Base-by-base conservation (phyloP, 2,888 invertebrate species). In the Phorcus lineatus region DNA sequence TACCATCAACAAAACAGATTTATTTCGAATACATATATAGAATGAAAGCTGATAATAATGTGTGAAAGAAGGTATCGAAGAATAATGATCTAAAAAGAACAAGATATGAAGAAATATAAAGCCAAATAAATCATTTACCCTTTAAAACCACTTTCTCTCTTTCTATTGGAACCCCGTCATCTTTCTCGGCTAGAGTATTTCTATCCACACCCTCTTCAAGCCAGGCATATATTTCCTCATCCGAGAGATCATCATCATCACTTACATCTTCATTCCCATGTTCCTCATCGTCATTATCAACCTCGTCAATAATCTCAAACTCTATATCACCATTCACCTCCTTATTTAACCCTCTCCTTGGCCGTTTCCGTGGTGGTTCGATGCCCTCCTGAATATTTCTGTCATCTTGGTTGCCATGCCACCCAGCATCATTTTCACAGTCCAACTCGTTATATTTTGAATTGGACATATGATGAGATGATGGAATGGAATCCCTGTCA, bases 381-480 rank as follows among this genome's bases (percentile, higher is more conserved):
- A n/a, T 22, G 1, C 31, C 76, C 22, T 53, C 75, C 2, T 11
- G 24, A 19, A 13, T 17, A 22, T 24, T 19, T 11, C n/a, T 28
- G 74, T 52, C 47, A 74, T 7, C n/a, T 52, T 47, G 19, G 57
- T 22, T 66, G 24, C 40, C 36, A 75, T 79, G 80, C 62, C 86
- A 86, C 87, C 88, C 87, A 84, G 80, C 86, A 86, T 83, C 88
- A 88, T 79, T 79, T 83, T 85, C 87, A 88, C 87, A 87, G 88
- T 88, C 87, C 88, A 88, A 86, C 86, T 85, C 76, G 78, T 87
- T 82, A 85, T 79, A 70, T 75, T 77, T 81, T 47, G 81, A 85
- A 86, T 85, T 88, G 88, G 88, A 88, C 88, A 83, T 86, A 87
- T 86, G 88, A 83, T 79, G 85, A 85, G 88, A 87, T 83, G 87